phyloP scores from a whole-genome alignment of 2,797 vertebrate genomes.

The Macropodus opercularis region DNA sequence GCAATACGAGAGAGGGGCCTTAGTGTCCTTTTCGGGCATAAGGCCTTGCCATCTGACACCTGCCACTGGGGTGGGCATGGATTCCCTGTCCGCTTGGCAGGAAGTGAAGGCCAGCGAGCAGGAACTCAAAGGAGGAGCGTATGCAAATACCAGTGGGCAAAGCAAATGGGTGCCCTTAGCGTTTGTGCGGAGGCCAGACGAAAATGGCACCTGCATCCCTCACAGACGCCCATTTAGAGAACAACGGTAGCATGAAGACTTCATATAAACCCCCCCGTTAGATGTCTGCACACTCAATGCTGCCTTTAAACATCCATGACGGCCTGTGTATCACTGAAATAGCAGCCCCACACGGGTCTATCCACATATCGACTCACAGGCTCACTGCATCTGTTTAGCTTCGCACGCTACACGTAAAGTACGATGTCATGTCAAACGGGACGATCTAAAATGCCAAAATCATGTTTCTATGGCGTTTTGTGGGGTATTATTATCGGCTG shows the following conservation, averaged over 20 bases:
- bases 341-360: neutral
- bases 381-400: neutral
- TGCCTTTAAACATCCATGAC: conserved; percentile 36
- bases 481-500: conserved; percentile 60
- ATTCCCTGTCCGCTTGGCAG: conserved; percentile 81
- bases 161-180: conserved; percentile 78
- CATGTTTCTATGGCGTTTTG: too few species aligned
- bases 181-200: conserved; percentile 67
- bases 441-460: conserved; percentile 45
- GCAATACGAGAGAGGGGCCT: conserved; percentile 63
- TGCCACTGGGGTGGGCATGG: conserved; percentile 82
- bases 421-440: conserved; percentile 22
- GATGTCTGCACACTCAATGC: conserved; percentile 36
- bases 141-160: conserved; percentile 75
- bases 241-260: conserved; percentile 53
- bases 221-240: conserved; percentile 76
- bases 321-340: conserved; percentile 16
- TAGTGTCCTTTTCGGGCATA: conserved; percentile 79
- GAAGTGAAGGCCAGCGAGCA: conserved; percentile 78
- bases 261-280: conserved; percentile 62
- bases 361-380: neutral
- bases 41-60: conserved; percentile 86
- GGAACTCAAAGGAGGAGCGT: conserved; percentile 81
- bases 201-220: conserved; percentile 80
- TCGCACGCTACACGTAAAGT: conserved; percentile 7